Base-by-base conservation (phyloP, 2,113 vertebrate genomes). In the Galbula dea region DNA sequence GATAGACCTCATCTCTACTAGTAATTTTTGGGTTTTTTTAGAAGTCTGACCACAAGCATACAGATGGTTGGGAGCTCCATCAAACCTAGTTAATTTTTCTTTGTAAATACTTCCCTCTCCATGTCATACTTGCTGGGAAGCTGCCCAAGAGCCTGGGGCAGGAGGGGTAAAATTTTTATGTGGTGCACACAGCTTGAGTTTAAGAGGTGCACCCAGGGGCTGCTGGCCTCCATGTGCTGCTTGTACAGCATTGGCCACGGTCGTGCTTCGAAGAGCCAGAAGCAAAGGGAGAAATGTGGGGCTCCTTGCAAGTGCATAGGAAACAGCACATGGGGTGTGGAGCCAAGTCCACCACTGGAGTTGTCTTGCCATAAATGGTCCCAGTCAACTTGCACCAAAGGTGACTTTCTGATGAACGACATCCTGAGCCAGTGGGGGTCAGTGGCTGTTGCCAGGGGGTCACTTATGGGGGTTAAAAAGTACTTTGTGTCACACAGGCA, bases 21-120 rank as follows among this genome's bases (percentile, higher is more conserved):
- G 63, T 2, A 16, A 3, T 68, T 34, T 41, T 89, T 74, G 77
- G 89, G 11, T 18, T 46, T 67, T 34, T 48, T 46, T 45, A 84
- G 65, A 94, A 88, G 87, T 73, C 93, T 84, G 63, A 92, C 88
- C 80, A 86, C 78, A 96, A 92, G 39, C 11, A 24, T 66, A 41
- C 82, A 91, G 75, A 93, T 89, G 89, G 92, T 41, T 11, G 45
- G 91, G 73, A 94, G 86, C 65, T 75, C 58, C 67, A 27, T 45
- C 0, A 1, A 96, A 85, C 29, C 46, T 58, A 80, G 76, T 94
- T 27, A 57, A 69, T 46, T 91, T 69, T 91, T 73, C 41, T 90
- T 58, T 30, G 59, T 80, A 88, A 93, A 83, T 63, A n/a, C 21
- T 88, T 89, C 85, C 71, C 39, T 63, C 68, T 85, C 55, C 26